Conservation (phyloP, 2,888 invertebrate species). For the Meta bourneti region DNA sequence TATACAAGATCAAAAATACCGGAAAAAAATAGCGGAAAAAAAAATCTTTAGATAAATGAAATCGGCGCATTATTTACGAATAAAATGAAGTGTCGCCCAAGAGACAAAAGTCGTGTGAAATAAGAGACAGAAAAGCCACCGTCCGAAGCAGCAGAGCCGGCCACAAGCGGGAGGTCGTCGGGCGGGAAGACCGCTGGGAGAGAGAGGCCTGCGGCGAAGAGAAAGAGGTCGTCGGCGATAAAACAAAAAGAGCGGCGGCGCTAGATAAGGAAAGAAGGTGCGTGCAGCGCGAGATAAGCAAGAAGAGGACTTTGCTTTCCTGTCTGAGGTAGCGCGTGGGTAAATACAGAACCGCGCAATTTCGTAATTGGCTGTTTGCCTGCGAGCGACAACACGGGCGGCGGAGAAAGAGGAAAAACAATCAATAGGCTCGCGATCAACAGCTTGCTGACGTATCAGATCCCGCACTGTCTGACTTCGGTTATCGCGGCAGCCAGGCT, state of each 20-base stretch:
- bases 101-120: too few relatives aligned
- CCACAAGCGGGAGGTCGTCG: neutral
- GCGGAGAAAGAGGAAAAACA: constrained; percentile 14
- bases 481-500: too few relatives aligned
- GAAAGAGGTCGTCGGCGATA: constrained; percentile 49
- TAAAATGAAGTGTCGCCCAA: too few relatives aligned
- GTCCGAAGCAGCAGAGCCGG: neutral
- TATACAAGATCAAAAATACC: too few relatives aligned
- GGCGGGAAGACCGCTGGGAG: neutral
- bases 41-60: too few relatives aligned
- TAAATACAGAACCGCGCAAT: constrained; percentile 48
- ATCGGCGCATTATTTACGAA: too few relatives aligned
- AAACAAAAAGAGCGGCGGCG: neutral
- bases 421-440: constrained; percentile 27
- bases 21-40: too few relatives aligned
- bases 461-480: too few relatives aligned
- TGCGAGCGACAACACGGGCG: neutral
- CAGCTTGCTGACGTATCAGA: neutral
- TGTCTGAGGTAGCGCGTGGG: constrained; percentile 45
- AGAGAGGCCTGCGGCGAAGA: neutral
- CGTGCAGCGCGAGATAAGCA: constrained; percentile 21
- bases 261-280: constrained; percentile 9
- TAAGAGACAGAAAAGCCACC: too few relatives aligned
- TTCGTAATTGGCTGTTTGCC: constrained; percentile 54
- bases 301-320: constrained; percentile 38